Base-by-base conservation (phyloP, 2,888 invertebrate species). In the Orthosia cruda region DNA sequence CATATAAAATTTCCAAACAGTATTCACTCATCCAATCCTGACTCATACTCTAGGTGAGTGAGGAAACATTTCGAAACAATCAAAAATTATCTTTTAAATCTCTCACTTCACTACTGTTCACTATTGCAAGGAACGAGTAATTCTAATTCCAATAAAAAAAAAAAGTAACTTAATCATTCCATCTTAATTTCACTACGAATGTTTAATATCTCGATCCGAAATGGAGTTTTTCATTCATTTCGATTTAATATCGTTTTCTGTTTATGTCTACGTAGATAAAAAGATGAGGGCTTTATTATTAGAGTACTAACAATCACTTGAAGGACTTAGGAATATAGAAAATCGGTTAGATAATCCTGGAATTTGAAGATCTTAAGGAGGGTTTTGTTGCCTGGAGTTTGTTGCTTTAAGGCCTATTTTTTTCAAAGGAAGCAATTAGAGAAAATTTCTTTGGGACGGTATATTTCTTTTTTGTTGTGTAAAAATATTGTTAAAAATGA, bases 151-250 rank as follows among this genome's bases (percentile, higher is more conserved):
- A n/a, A n/a, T n/a, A n/a, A n/a, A n/a, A n/a, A n/a, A n/a, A n/a
- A n/a, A n/a, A n/a, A n/a, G n/a, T n/a, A n/a, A n/a, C n/a, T n/a
- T n/a, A n/a, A n/a, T 16, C 20, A 59, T 70, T 63, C 54, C 26
- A 78, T 81, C 70, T 83, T 73, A 66, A 81, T 83, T 83, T 81
- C 15, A 49, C 63, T 23, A 52, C 65, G 57, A 69, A 68, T 55
- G 57, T 77, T 72, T 69, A 72, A 83, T 81, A 83, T 83, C 57
- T 67, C 69, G 65, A 77, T 72, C 2, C 12, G 12, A 67, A 83
- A 74, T 80, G 70, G 63, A 58, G n/a, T 52, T 58, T 74, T 77
- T 65, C 32, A 64, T 78, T 81, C 26, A 83, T 78, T 73, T 73
- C n/a, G 47, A 57, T 70, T n/a, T 79, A 73, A 81, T 79, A 73